Conservation (phyloP, 2,888 invertebrate species). For the Amblyteles armatorius region DNA sequence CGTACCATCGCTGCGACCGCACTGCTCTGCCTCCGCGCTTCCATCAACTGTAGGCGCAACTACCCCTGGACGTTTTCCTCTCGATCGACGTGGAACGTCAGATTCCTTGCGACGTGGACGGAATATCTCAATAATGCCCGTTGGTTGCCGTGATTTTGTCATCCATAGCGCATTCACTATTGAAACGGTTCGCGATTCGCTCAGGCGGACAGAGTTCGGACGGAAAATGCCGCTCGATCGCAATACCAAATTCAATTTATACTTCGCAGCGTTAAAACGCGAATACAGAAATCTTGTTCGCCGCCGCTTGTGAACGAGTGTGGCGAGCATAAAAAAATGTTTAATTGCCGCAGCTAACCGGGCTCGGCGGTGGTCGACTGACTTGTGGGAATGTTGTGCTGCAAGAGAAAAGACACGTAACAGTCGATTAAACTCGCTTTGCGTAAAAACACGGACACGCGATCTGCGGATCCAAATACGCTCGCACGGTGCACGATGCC, state of each 20-base stretch:
- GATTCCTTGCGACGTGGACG: conserved; percentile 20
- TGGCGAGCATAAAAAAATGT: conserved; percentile 51
- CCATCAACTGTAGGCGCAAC: not conserved
- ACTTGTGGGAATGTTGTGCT: conserved; percentile 51
- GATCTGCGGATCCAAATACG: not conserved
- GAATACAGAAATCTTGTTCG: conserved; percentile 42
- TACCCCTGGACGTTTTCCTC: not conserved
- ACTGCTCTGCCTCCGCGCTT: not conserved
- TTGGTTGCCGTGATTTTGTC: not conserved
- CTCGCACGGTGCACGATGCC: not conserved
- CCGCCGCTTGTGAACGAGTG: conserved; percentile 40
- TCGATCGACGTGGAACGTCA: conserved; percentile 15
- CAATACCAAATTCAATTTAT: conserved; percentile 50
- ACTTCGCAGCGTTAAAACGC: not conserved
- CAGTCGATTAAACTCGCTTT: not conserved
- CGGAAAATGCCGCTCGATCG: conserved; percentile 41
- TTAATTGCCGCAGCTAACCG: conserved; percentile 40
- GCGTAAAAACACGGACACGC: not conserved
- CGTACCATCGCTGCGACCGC: conserved; percentile 22
- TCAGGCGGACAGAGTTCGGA: not conserved
- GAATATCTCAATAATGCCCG: conserved; percentile 30
- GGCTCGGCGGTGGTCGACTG: conserved; percentile 47
- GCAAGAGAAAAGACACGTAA: conserved; percentile 7
- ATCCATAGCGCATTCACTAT: not conserved
- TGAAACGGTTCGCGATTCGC: conserved; percentile 21